phyloP scores from a whole-genome alignment of 2,888 invertebrate genomes.

The Eupithecia tripunctaria region DNA sequence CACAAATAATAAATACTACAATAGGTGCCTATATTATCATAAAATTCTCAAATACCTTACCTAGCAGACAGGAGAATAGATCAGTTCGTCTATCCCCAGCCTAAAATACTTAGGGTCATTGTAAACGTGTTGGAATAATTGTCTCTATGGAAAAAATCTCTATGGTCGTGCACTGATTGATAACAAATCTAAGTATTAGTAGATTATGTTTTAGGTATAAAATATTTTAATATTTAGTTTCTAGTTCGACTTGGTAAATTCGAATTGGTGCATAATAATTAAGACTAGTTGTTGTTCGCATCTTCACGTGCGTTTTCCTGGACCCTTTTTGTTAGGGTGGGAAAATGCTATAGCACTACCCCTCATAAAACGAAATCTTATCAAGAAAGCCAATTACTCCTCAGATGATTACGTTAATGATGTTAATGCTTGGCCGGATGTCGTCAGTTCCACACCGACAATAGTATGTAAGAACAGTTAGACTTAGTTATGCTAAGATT shows the following conservation, averaged over 20 bases:
- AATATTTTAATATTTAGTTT: background rate
- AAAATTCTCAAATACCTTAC: too few relatives aligned
- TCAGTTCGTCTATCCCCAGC: constrained; percentile 14
- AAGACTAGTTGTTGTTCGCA: background rate
- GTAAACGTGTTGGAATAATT: constrained; percentile 31
- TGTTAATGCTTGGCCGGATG: too few relatives aligned
- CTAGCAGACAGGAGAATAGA: background rate
- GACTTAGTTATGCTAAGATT: too few relatives aligned
- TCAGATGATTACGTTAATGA: too few relatives aligned
- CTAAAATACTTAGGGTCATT: constrained; percentile 24
- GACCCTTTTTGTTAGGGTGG: background rate
- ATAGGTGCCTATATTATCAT: too few relatives aligned
- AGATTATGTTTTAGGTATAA: background rate
- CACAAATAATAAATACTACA: too few relatives aligned
- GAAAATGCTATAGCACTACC: too few relatives aligned
- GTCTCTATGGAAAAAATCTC: too few relatives aligned
- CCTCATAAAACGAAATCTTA: too few relatives aligned
- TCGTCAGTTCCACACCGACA: too few relatives aligned
- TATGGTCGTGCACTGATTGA: constrained; percentile 24
- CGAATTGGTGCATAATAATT: background rate
- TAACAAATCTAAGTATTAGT: constrained; percentile 18
- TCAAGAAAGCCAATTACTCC: too few relatives aligned
- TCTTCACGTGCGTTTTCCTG: background rate
- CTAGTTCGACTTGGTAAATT: background rate
- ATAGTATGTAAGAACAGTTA: too few relatives aligned